phyloP scores from a whole-genome alignment of 2,888 invertebrate species.

The Hipparchia sbordonii region DNA sequence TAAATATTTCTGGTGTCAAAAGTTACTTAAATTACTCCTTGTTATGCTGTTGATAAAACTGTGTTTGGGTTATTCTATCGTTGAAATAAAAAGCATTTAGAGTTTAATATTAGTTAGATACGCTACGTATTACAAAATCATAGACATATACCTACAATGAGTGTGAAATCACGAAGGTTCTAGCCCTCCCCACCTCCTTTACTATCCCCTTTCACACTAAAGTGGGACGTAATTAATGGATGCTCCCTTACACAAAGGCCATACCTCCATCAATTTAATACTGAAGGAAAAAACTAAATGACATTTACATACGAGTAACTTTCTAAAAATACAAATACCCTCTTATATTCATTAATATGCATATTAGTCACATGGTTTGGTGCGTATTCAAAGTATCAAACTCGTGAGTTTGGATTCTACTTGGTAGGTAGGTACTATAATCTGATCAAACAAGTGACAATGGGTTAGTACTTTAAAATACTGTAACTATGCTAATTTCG shows the following conservation, averaged over 20 bases:
- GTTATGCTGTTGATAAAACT: too few species aligned
- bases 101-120: too few species aligned
- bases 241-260: slow-evolving; percentile 22
- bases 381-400: slow-evolving; percentile 27
- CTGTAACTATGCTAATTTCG: not conserved
- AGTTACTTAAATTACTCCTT: too few species aligned
- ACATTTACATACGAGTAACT: not conserved
- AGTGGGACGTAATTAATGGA: slow-evolving; percentile 10
- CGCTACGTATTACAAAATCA: too few species aligned
- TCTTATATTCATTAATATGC: slow-evolving; percentile 10
- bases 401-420: slow-evolving; percentile 24
- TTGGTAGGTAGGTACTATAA: slow-evolving; percentile 3
- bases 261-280: slow-evolving; percentile 23
- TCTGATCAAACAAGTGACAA: slow-evolving; percentile 1
- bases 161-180: not conserved
- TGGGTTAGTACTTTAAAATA: slow-evolving; percentile 6
- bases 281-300: slow-evolving; percentile 14
- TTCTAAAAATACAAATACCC: slow-evolving; percentile 6
- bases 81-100: too few species aligned
- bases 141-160: too few species aligned
- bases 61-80: too few species aligned
- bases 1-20: too few species aligned
- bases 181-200: not conserved
- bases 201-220: not conserved
- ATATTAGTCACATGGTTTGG: slow-evolving; percentile 35